Base-by-base conservation (phyloP, 2,797 vertebrate species). In the Dermochelys coriacea region DNA sequence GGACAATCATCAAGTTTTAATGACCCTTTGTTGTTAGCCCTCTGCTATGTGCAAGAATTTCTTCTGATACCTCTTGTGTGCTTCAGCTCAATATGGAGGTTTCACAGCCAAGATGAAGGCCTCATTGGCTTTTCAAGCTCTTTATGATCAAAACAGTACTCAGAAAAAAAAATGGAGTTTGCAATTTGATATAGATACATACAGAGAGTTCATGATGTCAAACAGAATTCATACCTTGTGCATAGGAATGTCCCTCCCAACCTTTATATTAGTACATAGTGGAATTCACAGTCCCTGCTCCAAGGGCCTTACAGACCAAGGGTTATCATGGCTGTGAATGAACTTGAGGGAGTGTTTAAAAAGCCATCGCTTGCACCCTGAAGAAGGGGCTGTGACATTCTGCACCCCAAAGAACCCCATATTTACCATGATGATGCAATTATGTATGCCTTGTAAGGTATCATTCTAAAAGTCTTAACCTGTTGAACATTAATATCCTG, bases 1-100 rank as follows among this genome's bases (percentile, higher is more conserved):
- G 4, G 11, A 34, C 45, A 1, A 2, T 23, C 52, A 59, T 34
- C 5, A 61, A 25, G 41, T 18, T 29, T 21, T 34, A 85, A 64
- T 18, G 59, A 1, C 5, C 59, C 51, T 12, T 71, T 31, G 1
- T 71, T 90, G 50, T 27, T 82, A 64, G 79, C 6, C 6, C 81
- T 51, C 12, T 85, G 3, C 23, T 86, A 68, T 25, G 2, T 87
- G 6, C 71, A 52, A 57, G 12, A 51, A 74, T 77, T 11, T 79
- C 12, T 64, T 18, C 68, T 49, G 47, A 21, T 64, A 3, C 4
- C 27, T 11, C 0, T 2, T 0, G 68, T 23, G n/a, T n/a, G 18
- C 1, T 80, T 52, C 49, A 12, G 4, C 8, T 90, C 14, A 64
- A 45, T 37, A n/a, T 8, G 5, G 10, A 87, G 14, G 2, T 37